Base-by-base conservation (phyloP, 1,140 invertebrate genomes). In the Trigoniulus corallinus region DNA sequence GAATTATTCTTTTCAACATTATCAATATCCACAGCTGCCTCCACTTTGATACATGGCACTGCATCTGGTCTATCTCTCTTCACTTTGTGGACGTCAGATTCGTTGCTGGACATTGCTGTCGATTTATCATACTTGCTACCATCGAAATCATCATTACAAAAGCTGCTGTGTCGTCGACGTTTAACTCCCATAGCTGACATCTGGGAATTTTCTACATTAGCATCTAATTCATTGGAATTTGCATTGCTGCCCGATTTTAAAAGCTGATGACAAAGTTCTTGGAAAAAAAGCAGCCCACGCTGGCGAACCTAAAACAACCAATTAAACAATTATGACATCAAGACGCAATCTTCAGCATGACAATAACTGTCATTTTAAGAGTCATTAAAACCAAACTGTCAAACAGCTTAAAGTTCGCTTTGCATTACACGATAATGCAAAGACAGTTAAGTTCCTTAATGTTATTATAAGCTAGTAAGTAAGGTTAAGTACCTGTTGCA, bases 201-300 rank as follows among this genome's bases (percentile, higher is more conserved):
- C 20, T 22, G 54, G 0, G 42, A 50, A 13, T 40, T 45, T 27
- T 52, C 39, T 4, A 23, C 24, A 37, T 21, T 47, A 22, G 22
- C 49, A 23, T 29, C 51, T n/a, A n/a, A n/a, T 22, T 29, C 20
- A 21, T 22, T 18, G 12, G 37, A 18, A 12, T 12, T 18, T 12
- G 37, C 37, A 18, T 39, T 39, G 12, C 12, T 13, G 37, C 37
- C 12, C 12, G 12, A 21, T 10, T 44, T 26, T 24, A 50, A 34
- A 4, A 42, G 25, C 44, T 55, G 53, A 29, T 54, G 47, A 47
- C 64, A 66, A n/a, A 68, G 53, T 51, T 68, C 66, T 34, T 57
- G 54, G 55, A 68, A 68, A 54, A 68, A 68, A 23, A 56, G 57
- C 24, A 59, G 53, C 21, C 59, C 65, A 48, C 65, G 56, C 46